These are phyloP conservation scores for Clangula hyemalis DNA, from an alignment of 2,797 vertebrate genomes.

Conservation along the genomic window DNA sequence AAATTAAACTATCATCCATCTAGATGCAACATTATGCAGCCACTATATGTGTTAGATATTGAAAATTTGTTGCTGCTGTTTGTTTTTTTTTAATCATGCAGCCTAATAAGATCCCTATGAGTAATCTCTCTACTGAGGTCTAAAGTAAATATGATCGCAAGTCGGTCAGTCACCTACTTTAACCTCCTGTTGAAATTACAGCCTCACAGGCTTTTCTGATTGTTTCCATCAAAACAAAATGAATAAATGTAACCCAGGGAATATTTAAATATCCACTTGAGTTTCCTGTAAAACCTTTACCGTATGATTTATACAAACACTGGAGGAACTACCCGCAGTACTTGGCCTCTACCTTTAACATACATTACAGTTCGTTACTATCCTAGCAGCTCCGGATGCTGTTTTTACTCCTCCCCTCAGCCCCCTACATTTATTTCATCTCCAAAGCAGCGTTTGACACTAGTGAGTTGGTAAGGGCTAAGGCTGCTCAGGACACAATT, in stretches of 20 bases:
- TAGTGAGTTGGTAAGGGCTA: neutral
- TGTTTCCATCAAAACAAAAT: slow-evolving; percentile 81
- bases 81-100: slow-evolving; percentile 74
- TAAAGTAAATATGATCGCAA: slow-evolving; percentile 74
- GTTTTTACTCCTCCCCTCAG: neutral
- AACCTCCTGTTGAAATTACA: slow-evolving; percentile 79
- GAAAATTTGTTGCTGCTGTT: slow-evolving; percentile 71
- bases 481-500: fast-evolving
- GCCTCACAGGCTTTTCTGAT: slow-evolving; percentile 77
- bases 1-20: slow-evolving; percentile 73
- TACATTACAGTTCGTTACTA: slow-evolving; percentile 80
- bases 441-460: neutral
- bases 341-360: slow-evolving; percentile 79
- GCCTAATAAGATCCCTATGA: slow-evolving; percentile 77
- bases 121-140: slow-evolving; percentile 75
- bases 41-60: slow-evolving; percentile 49
- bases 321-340: slow-evolving; percentile 80
- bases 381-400: slow-evolving; percentile 34
- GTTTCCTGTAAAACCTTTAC: slow-evolving; percentile 77
- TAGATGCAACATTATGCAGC: slow-evolving; percentile 67
- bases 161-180: slow-evolving; percentile 77
- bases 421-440: no score
- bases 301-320: slow-evolving; percentile 79
- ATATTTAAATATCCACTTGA: slow-evolving; percentile 79
- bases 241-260: slow-evolving; percentile 52